phyloP scores from a whole-genome alignment of 2,888 invertebrate genomes.

The Apodemia duryi region DNA sequence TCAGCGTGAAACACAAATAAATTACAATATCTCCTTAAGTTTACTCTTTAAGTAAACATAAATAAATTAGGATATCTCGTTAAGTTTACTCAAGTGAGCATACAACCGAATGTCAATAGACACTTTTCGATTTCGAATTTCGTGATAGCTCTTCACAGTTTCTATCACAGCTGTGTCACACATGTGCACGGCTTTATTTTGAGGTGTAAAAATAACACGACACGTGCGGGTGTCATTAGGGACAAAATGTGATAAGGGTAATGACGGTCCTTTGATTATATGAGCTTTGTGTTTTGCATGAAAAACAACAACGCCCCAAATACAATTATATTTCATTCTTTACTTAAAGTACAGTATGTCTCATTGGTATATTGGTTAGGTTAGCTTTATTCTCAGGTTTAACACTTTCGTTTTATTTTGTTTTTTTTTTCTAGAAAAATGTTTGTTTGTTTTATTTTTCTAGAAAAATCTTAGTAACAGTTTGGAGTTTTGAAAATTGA shows the following conservation, averaged over 20 bases:
- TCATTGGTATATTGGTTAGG: too few relatives aligned
- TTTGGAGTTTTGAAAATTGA: too few relatives aligned
- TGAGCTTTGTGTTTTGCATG: neutral
- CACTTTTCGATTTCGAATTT: constrained; percentile 18
- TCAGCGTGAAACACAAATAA: too few relatives aligned
- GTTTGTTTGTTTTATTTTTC: too few relatives aligned
- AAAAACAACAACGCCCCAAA: neutral
- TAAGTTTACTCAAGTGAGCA: too few relatives aligned
- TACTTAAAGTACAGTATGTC: neutral
- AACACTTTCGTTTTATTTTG: too few relatives aligned
- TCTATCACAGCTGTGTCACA: constrained; percentile 21
- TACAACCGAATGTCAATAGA: neutral
- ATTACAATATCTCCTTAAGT: too few relatives aligned
- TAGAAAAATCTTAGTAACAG: too few relatives aligned
- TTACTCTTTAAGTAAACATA: too few relatives aligned
- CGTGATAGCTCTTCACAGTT: constrained; percentile 12
- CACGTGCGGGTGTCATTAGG: constrained; percentile 16
- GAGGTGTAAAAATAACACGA: constrained; percentile 17
- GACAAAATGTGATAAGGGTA: constrained; percentile 6
- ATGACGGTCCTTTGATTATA: constrained; percentile 7
- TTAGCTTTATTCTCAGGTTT: too few relatives aligned
- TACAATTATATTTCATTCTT: neutral
- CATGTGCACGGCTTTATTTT: constrained; percentile 18
- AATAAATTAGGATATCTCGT: too few relatives aligned
- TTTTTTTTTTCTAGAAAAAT: too few relatives aligned